Percentiles rank a stretch among this genome's conserved stretches.
Evolutionary conservation across 2,113 vertebrate species (phyloP).

Genomic region (Chauna torquata): DNA sequence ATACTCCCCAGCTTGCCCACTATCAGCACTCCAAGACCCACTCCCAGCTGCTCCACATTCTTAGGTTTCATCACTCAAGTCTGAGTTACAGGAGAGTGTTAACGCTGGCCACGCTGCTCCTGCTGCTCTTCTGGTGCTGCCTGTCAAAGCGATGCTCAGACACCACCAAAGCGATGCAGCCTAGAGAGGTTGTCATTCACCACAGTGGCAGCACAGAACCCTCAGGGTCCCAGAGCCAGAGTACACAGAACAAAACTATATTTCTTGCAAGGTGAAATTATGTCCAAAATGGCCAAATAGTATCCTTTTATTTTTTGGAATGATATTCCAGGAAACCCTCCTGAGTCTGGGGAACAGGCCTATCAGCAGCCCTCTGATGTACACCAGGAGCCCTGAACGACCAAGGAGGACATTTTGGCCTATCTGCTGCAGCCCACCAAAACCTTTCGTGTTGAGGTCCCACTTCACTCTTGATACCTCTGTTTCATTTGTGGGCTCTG

Average conservation of each 20-base stretch:
- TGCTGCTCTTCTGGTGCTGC: background rate
- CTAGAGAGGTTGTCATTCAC: background rate
- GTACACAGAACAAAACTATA: background rate
- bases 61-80: slow-evolving; percentile 67
- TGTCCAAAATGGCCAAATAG: background rate
- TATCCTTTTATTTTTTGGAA: background rate
- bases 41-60: slow-evolving; percentile 71
- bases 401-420: background rate
- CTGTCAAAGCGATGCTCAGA: background rate
- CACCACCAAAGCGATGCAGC: background rate
- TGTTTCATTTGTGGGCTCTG: background rate
- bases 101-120: background rate
- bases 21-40: slow-evolving; percentile 58
- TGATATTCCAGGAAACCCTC: background rate
- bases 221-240: background rate
- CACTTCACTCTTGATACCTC: background rate
- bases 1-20: slow-evolving; percentile 65
- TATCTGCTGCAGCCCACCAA: background rate
- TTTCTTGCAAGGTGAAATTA: background rate
- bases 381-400: accelerated
- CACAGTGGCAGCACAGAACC: background rate
- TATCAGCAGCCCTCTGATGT: background rate
- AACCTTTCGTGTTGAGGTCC: background rate
- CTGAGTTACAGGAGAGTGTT: slow-evolving; percentile 1
- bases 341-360: background rate